These are phyloP conservation scores for Drosophila mettleri DNA, from an alignment of 2,888 invertebrate genomes.

Conservation along the genomic window DNA sequence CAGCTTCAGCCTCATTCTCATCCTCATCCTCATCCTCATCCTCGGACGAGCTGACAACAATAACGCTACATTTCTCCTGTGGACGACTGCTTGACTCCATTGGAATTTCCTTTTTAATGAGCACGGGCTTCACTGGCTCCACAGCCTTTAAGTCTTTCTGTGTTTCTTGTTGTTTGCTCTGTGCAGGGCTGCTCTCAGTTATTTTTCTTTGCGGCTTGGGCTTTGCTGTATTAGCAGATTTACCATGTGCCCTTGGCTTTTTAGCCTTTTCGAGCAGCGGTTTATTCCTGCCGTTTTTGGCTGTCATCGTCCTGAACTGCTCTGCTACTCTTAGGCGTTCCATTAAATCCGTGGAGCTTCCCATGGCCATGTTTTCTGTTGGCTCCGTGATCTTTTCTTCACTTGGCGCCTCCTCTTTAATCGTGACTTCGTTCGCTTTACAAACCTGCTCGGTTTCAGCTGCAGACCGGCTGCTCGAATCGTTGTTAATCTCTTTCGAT, in stretches of 20 bases:
- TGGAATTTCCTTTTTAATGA: constrained; percentile 22
- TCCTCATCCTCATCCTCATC: constrained; percentile 33
- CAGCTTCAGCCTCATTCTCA: constrained; percentile 40
- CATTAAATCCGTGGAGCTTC: constrained; percentile 51
- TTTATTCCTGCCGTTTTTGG: neutral
- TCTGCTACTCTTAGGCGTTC: constrained; percentile 61
- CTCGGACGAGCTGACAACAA: constrained; percentile 62
- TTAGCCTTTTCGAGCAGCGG: neutral
- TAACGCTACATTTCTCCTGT: neutral
- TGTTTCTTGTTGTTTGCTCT: neutral
- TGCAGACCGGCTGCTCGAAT: neutral
- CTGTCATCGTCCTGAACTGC: constrained; percentile 42
- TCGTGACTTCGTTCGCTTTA: neutral
- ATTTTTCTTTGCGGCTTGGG: neutral
- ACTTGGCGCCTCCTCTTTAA: neutral
- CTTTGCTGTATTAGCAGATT: neutral
- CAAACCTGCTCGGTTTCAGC: neutral
- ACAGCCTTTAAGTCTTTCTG: neutral
- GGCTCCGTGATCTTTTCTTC: neutral
- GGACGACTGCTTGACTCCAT: rapidly evolving
- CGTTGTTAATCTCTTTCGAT: neutral
- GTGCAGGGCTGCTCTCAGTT: neutral
- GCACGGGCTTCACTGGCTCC: neutral
- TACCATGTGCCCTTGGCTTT: neutral
- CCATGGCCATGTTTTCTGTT: constrained; percentile 18